Conservation (phyloP, 1,140 invertebrate genomes). For the Drosophila ogumai region DNA sequence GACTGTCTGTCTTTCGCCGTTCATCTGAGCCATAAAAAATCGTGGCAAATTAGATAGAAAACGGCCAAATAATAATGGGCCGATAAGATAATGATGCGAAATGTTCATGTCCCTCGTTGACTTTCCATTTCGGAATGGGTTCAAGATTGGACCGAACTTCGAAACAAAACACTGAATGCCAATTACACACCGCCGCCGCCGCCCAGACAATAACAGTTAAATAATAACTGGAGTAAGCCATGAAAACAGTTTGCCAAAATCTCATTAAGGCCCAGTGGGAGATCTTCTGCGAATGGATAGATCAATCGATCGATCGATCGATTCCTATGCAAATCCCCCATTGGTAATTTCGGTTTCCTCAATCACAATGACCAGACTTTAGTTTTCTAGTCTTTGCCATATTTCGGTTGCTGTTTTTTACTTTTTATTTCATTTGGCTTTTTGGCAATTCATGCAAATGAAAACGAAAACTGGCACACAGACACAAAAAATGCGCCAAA, state of each 20-base stretch:
- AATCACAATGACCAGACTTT: slow-evolving; percentile 43
- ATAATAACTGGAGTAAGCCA: slow-evolving; percentile 75
- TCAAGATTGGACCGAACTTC: slow-evolving; percentile 62
- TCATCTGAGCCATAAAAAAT: slow-evolving; percentile 71
- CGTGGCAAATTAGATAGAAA: slow-evolving; percentile 58
- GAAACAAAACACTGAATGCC: slow-evolving; percentile 55
- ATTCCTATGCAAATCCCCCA: slow-evolving; percentile 73
- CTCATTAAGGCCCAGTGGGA: slow-evolving; percentile 78
- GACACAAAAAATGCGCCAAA: slow-evolving; percentile 35
- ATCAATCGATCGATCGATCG: slow-evolving; percentile 27
- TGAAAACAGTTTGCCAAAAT: slow-evolving; percentile 63
- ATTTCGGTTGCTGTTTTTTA: slow-evolving; percentile 25
- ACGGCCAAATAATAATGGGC: slow-evolving; percentile 39
- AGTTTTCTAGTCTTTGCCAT: slow-evolving; percentile 25
- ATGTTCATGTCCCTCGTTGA: slow-evolving; percentile 52
- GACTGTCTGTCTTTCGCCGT: background rate
- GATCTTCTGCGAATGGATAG: slow-evolving; percentile 30
- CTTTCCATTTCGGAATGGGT: slow-evolving; percentile 76
- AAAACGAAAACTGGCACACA: slow-evolving; percentile 75
- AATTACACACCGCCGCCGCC: slow-evolving; percentile 54
- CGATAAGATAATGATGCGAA: slow-evolving; percentile 70
- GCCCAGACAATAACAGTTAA: slow-evolving; percentile 66
- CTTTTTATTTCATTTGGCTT: background rate
- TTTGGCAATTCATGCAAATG: slow-evolving; percentile 77
- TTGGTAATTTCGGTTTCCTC: slow-evolving; percentile 56